A percentile compares a stretch with the other conserved stretches of the same genome.
phyloP scores from a whole-genome alignment of 2,797 vertebrate species.

The Enteromius paludinosus region DNA sequence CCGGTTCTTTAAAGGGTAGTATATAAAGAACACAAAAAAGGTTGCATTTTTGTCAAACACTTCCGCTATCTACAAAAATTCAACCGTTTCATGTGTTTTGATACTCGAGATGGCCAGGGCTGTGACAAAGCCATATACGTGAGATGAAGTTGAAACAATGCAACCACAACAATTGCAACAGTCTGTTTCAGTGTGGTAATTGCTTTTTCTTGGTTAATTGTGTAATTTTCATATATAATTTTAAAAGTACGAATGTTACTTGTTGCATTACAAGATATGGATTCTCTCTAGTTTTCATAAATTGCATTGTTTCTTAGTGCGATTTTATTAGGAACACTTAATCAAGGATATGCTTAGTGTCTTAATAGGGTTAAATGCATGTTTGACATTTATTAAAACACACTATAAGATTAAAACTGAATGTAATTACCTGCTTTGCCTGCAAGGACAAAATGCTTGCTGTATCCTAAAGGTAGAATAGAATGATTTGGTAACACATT shows the following conservation, averaged over 20 bases:
- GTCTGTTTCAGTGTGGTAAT: background rate
- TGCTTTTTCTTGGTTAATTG: background rate
- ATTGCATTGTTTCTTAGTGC: background rate
- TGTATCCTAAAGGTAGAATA: background rate
- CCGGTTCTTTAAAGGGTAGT: background rate
- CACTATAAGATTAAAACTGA: background rate
- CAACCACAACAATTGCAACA: background rate
- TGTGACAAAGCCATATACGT: background rate
- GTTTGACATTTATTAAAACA: background rate
- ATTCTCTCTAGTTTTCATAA: background rate
- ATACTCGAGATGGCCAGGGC: background rate
- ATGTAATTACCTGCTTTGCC: background rate
- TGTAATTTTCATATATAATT: background rate
- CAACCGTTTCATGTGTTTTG: background rate
- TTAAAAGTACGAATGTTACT: background rate
- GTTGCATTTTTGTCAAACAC: background rate
- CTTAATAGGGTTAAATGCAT: background rate
- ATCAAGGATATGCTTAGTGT: background rate
- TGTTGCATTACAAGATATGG: background rate
- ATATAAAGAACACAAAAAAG: background rate
- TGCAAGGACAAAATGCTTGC: background rate
- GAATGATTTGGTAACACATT: background rate
- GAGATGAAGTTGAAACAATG: background rate
- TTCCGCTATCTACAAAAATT: background rate
- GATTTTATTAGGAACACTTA: background rate